Conservation (phyloP, 1,140 invertebrate genomes). For the Drosophila virilis region DNA sequence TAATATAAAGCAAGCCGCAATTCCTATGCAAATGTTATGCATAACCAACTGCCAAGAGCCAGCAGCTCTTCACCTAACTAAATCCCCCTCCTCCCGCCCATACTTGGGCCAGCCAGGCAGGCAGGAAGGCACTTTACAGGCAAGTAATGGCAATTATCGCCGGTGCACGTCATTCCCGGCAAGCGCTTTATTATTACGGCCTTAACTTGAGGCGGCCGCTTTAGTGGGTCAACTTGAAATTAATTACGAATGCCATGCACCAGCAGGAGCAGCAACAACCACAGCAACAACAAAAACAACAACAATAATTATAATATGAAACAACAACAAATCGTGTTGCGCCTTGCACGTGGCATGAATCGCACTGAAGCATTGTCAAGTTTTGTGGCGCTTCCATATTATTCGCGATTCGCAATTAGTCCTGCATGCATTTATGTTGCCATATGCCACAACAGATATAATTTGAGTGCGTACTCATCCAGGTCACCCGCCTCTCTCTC, state of each 20-base stretch:
- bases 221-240: conserved; percentile 79
- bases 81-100: not conserved
- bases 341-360: conserved; percentile 36
- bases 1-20: conserved; percentile 14
- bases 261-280: not conserved
- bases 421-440: conserved; percentile 4
- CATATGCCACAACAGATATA: not conserved
- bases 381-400: conserved; percentile 33
- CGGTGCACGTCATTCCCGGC: conserved; percentile 66
- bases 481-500: not conserved
- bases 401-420: conserved; percentile 15
- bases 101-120: not conserved
- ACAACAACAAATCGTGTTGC: not conserved
- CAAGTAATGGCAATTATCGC: conserved; percentile 77
- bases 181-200: conserved; percentile 69
- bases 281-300: not conserved
- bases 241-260: conserved; percentile 56
- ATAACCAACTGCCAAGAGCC: not conserved
- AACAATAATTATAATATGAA: not conserved
- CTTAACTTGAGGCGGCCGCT: conserved; percentile 56
- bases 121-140: conserved; percentile 34
- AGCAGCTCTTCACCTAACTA: not conserved
- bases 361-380: conserved; percentile 34
- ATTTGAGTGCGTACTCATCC: not conserved
- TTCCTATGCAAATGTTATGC: conserved; percentile 67